These are phyloP conservation scores for Anoplophora glabripennis DNA, from an alignment of 1,140 invertebrate species.

Conservation along the genomic window DNA sequence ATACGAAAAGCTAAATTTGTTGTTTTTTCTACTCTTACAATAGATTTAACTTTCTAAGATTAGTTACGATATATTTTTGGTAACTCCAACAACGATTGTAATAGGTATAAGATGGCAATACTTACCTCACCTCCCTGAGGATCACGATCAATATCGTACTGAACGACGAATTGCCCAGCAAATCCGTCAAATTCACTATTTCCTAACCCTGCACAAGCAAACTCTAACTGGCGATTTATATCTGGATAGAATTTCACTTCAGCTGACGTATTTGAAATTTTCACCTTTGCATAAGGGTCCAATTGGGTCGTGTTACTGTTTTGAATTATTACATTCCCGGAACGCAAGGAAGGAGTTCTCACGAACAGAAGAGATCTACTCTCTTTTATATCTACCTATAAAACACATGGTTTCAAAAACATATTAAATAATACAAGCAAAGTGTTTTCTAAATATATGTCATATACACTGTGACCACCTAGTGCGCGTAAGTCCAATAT, in stretches of 20 bases:
- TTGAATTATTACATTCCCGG: conserved; percentile 45
- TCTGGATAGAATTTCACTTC: conserved; percentile 48
- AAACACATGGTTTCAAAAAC: too few species aligned
- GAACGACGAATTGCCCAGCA: conserved; percentile 60
- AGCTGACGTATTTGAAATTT: conserved; percentile 12
- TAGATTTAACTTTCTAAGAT: too few species aligned
- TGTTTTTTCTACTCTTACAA: too few species aligned
- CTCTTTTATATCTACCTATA: conserved; percentile 57
- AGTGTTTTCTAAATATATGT: too few species aligned
- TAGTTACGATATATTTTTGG: too few species aligned
- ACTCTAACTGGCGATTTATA: conserved; percentile 48
- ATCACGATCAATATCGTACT: conserved; percentile 59
- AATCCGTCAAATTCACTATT: conserved; percentile 44
- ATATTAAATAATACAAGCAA: too few species aligned
- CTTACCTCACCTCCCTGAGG: conserved; percentile 55
- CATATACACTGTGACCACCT: too few species aligned
- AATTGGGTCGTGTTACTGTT: conserved; percentile 19
- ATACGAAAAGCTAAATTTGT: too few species aligned
- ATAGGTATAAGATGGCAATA: too few species aligned
- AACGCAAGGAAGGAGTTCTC: conserved; percentile 56
- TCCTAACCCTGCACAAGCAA: not conserved
- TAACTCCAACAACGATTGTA: too few species aligned
- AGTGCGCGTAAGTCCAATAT: too few species aligned
- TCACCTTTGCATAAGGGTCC: conserved; percentile 2
- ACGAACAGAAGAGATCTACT: conserved; percentile 53